phyloP scores from a whole-genome alignment of 2,797 vertebrate genomes.

The Gambelia wislizenii region DNA sequence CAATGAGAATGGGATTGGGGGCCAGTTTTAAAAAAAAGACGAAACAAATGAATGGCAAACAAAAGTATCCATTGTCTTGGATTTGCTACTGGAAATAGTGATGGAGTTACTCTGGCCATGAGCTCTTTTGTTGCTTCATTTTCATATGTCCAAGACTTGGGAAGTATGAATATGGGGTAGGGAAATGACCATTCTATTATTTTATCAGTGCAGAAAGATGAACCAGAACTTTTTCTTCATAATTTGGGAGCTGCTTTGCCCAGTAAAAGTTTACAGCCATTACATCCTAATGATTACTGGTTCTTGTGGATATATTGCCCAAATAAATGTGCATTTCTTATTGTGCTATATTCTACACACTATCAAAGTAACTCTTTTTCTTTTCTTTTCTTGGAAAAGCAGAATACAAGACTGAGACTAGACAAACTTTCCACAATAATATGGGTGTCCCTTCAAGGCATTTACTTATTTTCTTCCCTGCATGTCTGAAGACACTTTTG shows the following conservation, averaged over 20 bases:
- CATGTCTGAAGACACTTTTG: constrained; percentile 3
- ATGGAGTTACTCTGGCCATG: not conserved
- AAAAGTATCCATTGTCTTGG: not conserved
- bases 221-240: constrained; percentile 17
- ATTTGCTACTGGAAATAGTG: not conserved
- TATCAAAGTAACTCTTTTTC: not conserved
- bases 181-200: constrained; percentile 8
- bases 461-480: not conserved
- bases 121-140: constrained; percentile 14
- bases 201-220: constrained; percentile 2
- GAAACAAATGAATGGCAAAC: not conserved
- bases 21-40: not conserved
- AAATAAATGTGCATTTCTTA: constrained; percentile 4
- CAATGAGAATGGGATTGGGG: not conserved
- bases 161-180: too few relatives aligned
- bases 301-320: not conserved
- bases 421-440: not conserved
- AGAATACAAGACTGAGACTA: not conserved
- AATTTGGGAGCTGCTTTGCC: constrained; percentile 21
- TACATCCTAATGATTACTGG: constrained; percentile 14
- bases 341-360: not conserved
- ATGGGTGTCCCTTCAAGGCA: not conserved
- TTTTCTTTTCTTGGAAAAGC: constrained; percentile 11
- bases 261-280: constrained; percentile 29
- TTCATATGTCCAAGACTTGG: not conserved